These are phyloP conservation scores for Drosophila leontia DNA, from an alignment of 1,140 invertebrate genomes.

Conservation along the genomic window DNA sequence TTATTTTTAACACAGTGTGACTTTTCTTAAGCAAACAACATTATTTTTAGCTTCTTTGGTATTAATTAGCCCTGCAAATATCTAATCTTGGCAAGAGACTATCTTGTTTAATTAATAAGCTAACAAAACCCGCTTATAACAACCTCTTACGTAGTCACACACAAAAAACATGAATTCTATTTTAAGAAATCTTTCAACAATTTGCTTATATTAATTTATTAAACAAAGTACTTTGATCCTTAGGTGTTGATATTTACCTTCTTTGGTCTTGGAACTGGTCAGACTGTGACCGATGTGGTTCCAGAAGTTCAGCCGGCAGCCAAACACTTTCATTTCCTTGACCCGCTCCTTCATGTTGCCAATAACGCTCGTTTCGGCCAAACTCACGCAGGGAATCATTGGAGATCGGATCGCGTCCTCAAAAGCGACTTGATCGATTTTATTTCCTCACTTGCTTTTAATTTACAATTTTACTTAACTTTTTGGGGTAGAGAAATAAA, in stretches of 20 bases:
- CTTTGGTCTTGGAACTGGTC: slow-evolving; percentile 84
- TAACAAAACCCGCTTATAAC: background rate
- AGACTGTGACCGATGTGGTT: slow-evolving; percentile 84
- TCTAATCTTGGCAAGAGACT: background rate
- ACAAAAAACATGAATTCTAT: slow-evolving; percentile 12
- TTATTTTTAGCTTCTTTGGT: slow-evolving; percentile 3
- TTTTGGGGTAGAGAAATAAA: slow-evolving; percentile 24
- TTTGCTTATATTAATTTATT: background rate
- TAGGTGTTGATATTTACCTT: slow-evolving; percentile 56
- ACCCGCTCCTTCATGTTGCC: slow-evolving; percentile 85
- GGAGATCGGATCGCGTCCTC: slow-evolving; percentile 44
- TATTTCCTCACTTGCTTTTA: slow-evolving; percentile 17
- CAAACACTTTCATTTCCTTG: slow-evolving; percentile 85
- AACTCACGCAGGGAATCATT: slow-evolving; percentile 85
- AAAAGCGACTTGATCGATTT: slow-evolving; percentile 17
- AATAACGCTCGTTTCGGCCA: slow-evolving; percentile 85
- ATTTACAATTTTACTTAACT: slow-evolving; percentile 19
- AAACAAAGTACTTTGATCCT: slow-evolving; percentile 1
- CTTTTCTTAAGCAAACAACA: background rate
- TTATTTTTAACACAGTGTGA: slow-evolving; percentile 8
- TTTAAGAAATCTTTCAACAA: background rate
- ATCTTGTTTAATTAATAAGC: slow-evolving; percentile 10
- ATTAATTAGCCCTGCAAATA: slow-evolving; percentile 4
- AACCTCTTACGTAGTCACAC: background rate
- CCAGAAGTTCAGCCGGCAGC: slow-evolving; percentile 85